Evolutionary conservation across 1,140 invertebrate species (phyloP).

Genomic region (Tachypleus tridentatus): DNA sequence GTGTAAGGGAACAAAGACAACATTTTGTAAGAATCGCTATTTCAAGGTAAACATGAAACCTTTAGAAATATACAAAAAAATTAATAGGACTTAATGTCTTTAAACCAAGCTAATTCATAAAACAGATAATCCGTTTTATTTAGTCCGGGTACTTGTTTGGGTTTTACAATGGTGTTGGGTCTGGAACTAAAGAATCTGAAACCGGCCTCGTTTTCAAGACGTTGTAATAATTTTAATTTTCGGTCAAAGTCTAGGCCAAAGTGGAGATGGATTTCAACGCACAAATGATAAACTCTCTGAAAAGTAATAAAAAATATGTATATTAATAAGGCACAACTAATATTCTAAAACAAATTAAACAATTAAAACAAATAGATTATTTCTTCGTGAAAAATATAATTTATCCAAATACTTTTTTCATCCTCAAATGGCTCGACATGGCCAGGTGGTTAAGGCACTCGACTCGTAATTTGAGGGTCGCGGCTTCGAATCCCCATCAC

Average conservation of each 20-base stretch:
- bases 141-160: constrained; percentile 7
- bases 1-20: too few species aligned
- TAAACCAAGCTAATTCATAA: constrained; percentile 16
- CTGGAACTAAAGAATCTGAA: constrained; percentile 15
- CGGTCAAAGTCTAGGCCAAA: constrained; percentile 3
- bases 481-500: too few species aligned
- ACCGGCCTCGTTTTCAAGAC: constrained; percentile 6
- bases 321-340: not conserved
- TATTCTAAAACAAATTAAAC: too few species aligned
- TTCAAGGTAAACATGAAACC: too few species aligned
- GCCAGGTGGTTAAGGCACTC: too few species aligned
- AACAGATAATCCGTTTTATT: constrained; percentile 14
- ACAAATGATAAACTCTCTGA: constrained; percentile 13
- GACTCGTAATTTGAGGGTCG: too few species aligned
- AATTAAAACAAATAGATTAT: too few species aligned
- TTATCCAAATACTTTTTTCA: too few species aligned
- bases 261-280: constrained; percentile 13
- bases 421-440: too few species aligned
- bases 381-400: too few species aligned
- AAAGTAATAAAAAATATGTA: constrained; percentile 1
- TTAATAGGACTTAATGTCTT: not conserved
- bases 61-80: too few species aligned
- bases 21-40: too few species aligned
- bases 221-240: constrained; percentile 4
- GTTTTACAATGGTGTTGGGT: constrained; percentile 4